phyloP scores from a whole-genome alignment of 2,113 vertebrate genomes.

The Pogonocichla stellata region DNA sequence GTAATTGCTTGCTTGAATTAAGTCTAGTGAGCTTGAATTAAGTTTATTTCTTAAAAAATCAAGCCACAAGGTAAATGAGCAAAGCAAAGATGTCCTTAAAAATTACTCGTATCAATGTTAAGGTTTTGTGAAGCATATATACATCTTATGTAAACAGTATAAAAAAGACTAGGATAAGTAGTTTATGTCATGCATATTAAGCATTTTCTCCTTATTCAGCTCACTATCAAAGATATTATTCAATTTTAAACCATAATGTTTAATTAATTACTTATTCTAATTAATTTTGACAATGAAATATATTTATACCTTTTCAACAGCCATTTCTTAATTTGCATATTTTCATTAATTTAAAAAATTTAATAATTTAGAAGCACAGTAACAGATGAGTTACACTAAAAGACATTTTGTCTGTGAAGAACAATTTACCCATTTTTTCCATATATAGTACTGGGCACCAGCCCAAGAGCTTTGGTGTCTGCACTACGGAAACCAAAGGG shows the following conservation, averaged over 20 bases:
- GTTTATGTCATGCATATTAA: constrained; percentile 60
- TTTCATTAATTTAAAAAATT: constrained; percentile 87
- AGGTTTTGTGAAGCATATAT: background rate
- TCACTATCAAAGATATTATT: constrained; percentile 75
- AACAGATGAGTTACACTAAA: constrained; percentile 78
- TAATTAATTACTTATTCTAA: constrained; percentile 87
- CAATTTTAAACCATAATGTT: constrained; percentile 81
- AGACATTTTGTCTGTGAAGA: constrained; percentile 37
- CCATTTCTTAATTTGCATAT: constrained; percentile 86
- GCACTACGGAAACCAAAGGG: background rate
- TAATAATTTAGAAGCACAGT: constrained; percentile 83
- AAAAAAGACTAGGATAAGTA: constrained; percentile 12
- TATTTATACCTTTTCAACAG: constrained; percentile 82
- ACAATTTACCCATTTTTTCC: constrained; percentile 1
- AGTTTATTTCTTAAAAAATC: background rate
- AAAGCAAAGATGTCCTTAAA: background rate
- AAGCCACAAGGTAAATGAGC: background rate
- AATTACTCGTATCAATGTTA: background rate
- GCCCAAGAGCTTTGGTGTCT: background rate
- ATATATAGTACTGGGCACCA: background rate
- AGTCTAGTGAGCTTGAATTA: background rate
- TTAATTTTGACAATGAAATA: constrained; percentile 82
- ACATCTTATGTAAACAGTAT: constrained; percentile 27
- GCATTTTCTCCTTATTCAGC: constrained; percentile 58
- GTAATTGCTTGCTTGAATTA: background rate